Percentiles rank a stretch among this genome's conserved stretches.
These are phyloP conservation scores for Polypedilum vanderplanki DNA, from an alignment of 1,140 invertebrate genomes.

Conservation along the genomic window DNA sequence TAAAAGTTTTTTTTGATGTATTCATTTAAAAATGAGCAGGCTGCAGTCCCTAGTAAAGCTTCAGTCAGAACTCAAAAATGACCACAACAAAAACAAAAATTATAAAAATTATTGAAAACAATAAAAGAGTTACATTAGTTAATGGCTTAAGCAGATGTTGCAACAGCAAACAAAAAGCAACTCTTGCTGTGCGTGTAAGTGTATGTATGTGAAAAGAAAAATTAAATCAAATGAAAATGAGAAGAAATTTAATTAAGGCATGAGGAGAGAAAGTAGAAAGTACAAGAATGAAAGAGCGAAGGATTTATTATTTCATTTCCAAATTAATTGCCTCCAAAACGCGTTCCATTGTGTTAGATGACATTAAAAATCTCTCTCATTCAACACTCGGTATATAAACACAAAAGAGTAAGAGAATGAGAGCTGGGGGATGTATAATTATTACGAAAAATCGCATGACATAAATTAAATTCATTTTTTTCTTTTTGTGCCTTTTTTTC, in stretches of 20 bases:
- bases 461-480: constrained; percentile 20
- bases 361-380: constrained; percentile 11
- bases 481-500: not conserved
- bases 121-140: not conserved
- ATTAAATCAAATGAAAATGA: not conserved
- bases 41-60: too few species aligned
- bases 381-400: not conserved
- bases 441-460: constrained; percentile 5
- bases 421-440: not conserved
- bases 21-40: too few species aligned
- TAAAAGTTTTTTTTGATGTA: too few species aligned
- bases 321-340: not conserved
- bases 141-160: not conserved
- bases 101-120: too few species aligned
- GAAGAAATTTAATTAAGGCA: constrained; percentile 14
- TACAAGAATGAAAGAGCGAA: not conserved
- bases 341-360: not conserved
- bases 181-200: not conserved
- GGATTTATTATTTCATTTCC: constrained; percentile 19
- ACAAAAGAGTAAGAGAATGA: not conserved
- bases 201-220: not conserved
- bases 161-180: not conserved
- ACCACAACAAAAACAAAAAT: too few species aligned
- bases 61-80: too few species aligned
- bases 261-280: not conserved